These are phyloP conservation scores for Monarcha castaneiventris DNA, from an alignment of 2,113 vertebrate species.

Conservation along the genomic window DNA sequence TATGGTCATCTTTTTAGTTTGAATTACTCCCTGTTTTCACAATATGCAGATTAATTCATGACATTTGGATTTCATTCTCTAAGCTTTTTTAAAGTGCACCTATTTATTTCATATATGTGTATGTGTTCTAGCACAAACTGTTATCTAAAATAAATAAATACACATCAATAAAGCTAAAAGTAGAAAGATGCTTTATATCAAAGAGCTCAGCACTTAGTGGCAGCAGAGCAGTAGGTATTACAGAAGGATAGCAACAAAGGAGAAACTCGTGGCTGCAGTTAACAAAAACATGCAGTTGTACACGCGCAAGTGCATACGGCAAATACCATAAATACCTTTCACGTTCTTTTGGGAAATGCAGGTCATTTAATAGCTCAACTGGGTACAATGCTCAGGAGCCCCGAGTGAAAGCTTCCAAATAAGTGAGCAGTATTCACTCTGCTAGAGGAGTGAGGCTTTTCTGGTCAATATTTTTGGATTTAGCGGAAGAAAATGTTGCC, in stretches of 20 bases:
- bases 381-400: not conserved
- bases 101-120: not conserved
- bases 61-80: not conserved
- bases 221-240: not conserved
- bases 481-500: not conserved
- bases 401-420: not conserved
- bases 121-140: not conserved
- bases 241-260: not conserved
- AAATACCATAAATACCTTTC: conserved; percentile 3
- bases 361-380: not conserved
- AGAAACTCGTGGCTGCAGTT: not conserved
- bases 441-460: not conserved
- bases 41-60: not conserved
- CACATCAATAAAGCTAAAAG: not conserved
- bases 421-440: not conserved
- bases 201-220: not conserved
- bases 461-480: not conserved
- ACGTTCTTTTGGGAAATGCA: not conserved
- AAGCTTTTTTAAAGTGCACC: not conserved
- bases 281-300: not conserved
- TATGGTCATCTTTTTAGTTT: not conserved
- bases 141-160: not conserved
- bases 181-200: not conserved
- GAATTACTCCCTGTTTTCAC: not conserved
- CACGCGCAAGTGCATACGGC: not conserved